A percentile compares a stretch with the other conserved stretches of the same genome.
These are phyloP conservation scores for Poeciliopsis turneri DNA, from an alignment of 2,797 vertebrate species.

Conservation along the genomic window DNA sequence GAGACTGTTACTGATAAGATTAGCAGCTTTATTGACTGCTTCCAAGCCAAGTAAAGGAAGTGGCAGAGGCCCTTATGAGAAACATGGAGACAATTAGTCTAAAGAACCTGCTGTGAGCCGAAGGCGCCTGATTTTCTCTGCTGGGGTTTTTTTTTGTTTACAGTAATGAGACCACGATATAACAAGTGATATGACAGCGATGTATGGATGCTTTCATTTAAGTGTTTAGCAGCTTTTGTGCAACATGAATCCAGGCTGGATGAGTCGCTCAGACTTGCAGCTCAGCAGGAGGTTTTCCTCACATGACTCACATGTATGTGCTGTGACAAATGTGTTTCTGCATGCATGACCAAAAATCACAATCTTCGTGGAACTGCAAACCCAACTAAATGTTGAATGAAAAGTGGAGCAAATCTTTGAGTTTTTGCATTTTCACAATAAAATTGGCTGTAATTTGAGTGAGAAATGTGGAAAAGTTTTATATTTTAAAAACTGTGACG, in stretches of 20 bases:
- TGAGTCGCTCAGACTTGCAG: neutral
- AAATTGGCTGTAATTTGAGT: neutral
- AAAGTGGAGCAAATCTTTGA: neutral
- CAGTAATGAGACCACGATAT: conserved; percentile 25
- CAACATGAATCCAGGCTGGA: conserved; percentile 2
- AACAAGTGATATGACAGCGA: conserved; percentile 36
- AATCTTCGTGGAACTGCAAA: neutral
- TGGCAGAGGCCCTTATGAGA: neutral
- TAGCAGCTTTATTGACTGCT: conserved; percentile 10
- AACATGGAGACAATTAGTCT: conserved; percentile 8
- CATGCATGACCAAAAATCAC: neutral
- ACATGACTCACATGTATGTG: neutral
- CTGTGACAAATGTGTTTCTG: conserved; percentile 9
- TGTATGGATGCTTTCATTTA: conserved; percentile 11
- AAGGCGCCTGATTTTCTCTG: conserved; percentile 29
- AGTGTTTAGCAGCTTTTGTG: conserved; percentile 12
- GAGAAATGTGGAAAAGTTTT: neutral
- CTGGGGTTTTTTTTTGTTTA: conserved; percentile 28
- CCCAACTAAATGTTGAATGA: neutral
- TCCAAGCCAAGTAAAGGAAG: neutral
- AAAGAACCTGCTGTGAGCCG: neutral
- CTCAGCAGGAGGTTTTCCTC: neutral
- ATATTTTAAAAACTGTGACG: neutral
- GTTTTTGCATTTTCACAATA: neutral
- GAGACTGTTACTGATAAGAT: conserved; percentile 7